Conservation (phyloP, 1,140 invertebrate species). For the Lordiphosa mommai region DNA sequence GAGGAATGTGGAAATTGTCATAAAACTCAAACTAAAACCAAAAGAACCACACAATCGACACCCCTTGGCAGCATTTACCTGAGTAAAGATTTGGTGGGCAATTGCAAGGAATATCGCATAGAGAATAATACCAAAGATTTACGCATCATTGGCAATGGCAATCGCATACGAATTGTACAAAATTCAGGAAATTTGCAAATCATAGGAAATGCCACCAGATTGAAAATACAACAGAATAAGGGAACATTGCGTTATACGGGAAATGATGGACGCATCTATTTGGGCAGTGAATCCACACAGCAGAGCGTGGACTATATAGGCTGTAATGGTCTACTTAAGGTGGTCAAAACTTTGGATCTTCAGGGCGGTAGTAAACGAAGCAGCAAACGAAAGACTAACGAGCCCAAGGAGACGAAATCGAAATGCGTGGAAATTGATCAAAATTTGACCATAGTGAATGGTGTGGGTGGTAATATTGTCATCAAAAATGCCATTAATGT, state of each 20-base stretch:
- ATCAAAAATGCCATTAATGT: conserved; percentile 75
- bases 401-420: conserved; percentile 22
- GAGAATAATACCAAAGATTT: conserved; percentile 60
- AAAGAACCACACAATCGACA: conserved; percentile 1
- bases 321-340: conserved; percentile 68
- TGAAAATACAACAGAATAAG: conserved; percentile 63
- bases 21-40: conserved; percentile 14
- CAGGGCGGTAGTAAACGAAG: conserved; percentile 1
- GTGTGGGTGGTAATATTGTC: conserved; percentile 59
- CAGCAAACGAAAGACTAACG: conserved; percentile 15
- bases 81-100: conserved; percentile 66
- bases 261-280: conserved; percentile 69
- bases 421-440: conserved; percentile 43
- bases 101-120: conserved; percentile 72
- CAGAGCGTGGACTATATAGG: conserved; percentile 68
- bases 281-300: conserved; percentile 60
- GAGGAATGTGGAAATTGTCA: conserved; percentile 51
- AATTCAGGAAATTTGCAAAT: conserved; percentile 59
- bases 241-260: conserved; percentile 64
- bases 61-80: conserved; percentile 19
- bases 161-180: conserved; percentile 57
- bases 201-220: conserved; percentile 61
- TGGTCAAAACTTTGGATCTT: conserved; percentile 60
- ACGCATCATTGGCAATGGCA: conserved; percentile 70
- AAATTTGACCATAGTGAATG: conserved; percentile 52